Evolutionary conservation across 2,888 invertebrate genomes (phyloP).

Genomic region (Calephelis perditalis): DNA sequence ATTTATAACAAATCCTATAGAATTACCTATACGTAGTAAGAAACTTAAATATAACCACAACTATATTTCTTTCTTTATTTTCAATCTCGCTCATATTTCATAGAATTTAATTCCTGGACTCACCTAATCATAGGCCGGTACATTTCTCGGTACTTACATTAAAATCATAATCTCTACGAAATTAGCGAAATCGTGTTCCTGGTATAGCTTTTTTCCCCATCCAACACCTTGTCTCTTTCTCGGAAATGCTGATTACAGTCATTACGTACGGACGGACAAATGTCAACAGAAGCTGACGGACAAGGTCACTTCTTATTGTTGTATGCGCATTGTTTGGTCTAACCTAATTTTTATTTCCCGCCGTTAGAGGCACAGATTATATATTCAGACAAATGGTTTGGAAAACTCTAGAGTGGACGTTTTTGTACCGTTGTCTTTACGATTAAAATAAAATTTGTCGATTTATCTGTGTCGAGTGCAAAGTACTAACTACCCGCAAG

Average conservation of each 20-base stretch:
- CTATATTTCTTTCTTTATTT: background rate
- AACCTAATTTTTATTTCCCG: constrained; percentile 4
- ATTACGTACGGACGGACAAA: constrained; percentile 33
- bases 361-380: no score
- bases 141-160: constrained; percentile 8
- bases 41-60: no score
- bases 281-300: constrained; percentile 31
- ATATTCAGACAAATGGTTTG: no score
- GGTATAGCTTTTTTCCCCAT: constrained; percentile 12
- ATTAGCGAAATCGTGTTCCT: constrained; percentile 16
- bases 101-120: background rate
- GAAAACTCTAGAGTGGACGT: no score
- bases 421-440: no score
- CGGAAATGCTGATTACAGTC: constrained; percentile 34
- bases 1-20: no score
- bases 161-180: constrained; percentile 19
- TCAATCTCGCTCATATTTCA: background rate
- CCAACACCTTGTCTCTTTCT: constrained; percentile 29
- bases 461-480: no score
- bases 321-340: constrained; percentile 11
- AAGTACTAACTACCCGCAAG: no score
- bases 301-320: constrained; percentile 27
- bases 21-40: no score
- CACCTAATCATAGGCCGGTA: constrained; percentile 2
- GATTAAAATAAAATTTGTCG: no score